Evolutionary conservation across 2,113 vertebrate species (phyloP).

Genomic region (Sceloporus tristichus): DNA sequence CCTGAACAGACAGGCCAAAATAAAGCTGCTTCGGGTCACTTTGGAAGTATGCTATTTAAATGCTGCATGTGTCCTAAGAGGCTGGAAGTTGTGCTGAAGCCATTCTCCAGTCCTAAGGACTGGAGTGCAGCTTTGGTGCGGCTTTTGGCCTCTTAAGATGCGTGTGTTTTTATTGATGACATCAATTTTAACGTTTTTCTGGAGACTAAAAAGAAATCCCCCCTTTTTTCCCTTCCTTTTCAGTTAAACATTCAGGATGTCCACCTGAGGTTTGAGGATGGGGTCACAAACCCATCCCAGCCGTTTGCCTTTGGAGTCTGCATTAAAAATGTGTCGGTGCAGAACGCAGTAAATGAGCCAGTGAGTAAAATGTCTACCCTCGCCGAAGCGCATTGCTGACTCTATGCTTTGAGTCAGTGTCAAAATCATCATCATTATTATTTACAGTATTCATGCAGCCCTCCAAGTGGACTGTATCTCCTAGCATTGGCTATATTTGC

Average conservation of each 20-base stretch:
- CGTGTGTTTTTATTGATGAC: not conserved
- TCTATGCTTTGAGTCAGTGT: not conserved
- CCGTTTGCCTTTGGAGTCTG: slow-evolving; percentile 93
- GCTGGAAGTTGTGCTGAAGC: too few relatives aligned
- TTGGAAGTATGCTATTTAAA: too few relatives aligned
- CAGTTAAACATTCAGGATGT: slow-evolving; percentile 97
- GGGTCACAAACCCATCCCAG: slow-evolving; percentile 84
- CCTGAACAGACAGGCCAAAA: too few relatives aligned
- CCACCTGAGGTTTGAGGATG: slow-evolving; percentile 95
- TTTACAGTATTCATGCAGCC: too few relatives aligned
- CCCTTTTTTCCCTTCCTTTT: slow-evolving; percentile 3
- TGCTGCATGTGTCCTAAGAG: too few relatives aligned
- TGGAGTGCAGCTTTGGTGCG: too few relatives aligned
- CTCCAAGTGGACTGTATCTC: too few relatives aligned
- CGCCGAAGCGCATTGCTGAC: too few relatives aligned
- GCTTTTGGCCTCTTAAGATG: too few relatives aligned
- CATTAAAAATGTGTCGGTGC: slow-evolving; percentile 94
- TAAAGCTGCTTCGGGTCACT: too few relatives aligned
- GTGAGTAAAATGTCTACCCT: slow-evolving; percentile 74
- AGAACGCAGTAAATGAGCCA: slow-evolving; percentile 90
- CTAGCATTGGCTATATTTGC: not conserved
- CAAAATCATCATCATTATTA: not conserved
- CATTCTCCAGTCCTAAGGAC: too few relatives aligned
- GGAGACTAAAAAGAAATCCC: not conserved
- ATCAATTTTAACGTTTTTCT: not conserved